These are phyloP conservation scores for Lophius americanus DNA, from an alignment of 2,797 vertebrate genomes.

Conservation along the genomic window DNA sequence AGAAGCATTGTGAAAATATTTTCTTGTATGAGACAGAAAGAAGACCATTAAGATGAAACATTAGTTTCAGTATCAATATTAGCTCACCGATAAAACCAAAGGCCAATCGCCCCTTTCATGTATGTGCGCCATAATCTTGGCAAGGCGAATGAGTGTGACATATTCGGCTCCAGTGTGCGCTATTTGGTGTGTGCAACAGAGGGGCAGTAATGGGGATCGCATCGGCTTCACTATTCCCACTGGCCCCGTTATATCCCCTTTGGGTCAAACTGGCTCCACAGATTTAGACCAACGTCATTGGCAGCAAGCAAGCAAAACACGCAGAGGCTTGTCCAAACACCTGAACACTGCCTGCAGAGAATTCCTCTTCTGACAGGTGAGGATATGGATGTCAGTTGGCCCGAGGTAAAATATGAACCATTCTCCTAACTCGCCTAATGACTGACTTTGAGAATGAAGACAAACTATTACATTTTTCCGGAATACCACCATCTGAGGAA, in stretches of 20 bases:
- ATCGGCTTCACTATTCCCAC: conserved; percentile 64
- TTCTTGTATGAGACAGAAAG: not conserved
- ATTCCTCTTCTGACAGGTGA: conserved; percentile 19
- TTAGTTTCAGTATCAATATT: not conserved
- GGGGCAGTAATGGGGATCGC: conserved; percentile 80
- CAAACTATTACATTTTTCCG: not conserved
- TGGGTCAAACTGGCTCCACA: conserved; percentile 55
- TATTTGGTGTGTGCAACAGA: conserved; percentile 72
- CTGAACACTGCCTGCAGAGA: conserved; percentile 38
- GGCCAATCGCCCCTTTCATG: conserved; percentile 16
- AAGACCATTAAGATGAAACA: not conserved
- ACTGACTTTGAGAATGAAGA: not conserved
- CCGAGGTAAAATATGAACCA: too few relatives aligned
- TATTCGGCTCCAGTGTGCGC: conserved; percentile 50
- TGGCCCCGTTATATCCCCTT: conserved; percentile 60
- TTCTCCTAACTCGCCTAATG: not conserved
- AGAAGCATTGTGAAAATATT: conserved; percentile 24
- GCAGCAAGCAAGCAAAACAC: conserved; percentile 62
- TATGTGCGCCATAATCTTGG: conserved; percentile 41
- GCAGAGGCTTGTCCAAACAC: conserved; percentile 60
- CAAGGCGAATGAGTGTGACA: conserved; percentile 21
- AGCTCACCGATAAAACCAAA: conserved; percentile 38
- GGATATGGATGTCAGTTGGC: too few relatives aligned
- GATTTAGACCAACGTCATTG: conserved; percentile 60
- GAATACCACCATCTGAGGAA: not conserved